A percentile compares a stretch with the other conserved stretches of the same genome.
Conservation (phyloP, 1,140 invertebrate species). For the Xylocopa sonorina region DNA sequence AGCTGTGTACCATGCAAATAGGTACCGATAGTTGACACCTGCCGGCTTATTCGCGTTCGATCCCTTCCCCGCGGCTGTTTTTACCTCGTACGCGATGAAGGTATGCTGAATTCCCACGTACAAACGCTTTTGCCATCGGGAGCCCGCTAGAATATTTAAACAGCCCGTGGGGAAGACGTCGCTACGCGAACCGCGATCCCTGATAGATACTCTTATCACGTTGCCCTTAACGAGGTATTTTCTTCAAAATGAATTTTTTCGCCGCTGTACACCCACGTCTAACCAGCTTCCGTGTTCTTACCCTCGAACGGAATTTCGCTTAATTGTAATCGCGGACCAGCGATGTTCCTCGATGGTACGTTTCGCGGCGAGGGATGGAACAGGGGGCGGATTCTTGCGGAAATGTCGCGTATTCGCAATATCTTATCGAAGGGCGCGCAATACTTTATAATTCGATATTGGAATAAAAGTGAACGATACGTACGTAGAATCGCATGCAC, state of each 20-base stretch:
- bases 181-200: not conserved
- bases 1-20: not conserved
- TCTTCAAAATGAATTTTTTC: not conserved
- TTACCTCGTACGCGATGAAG: not conserved
- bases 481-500: too few relatives aligned
- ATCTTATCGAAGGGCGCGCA: too few relatives aligned
- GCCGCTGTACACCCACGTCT: constrained; percentile 2
- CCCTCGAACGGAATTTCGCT: not conserved
- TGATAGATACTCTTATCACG: constrained; percentile 8
- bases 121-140: not conserved
- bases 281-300: not conserved
- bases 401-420: too few relatives aligned
- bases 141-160: not conserved
- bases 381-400: not conserved
- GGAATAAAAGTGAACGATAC: too few relatives aligned
- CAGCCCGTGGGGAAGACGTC: not conserved
- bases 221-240: constrained; percentile 13
- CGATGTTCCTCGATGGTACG: not conserved
- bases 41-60: not conserved
- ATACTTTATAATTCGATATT: too few relatives aligned
- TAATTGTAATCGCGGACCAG: not conserved
- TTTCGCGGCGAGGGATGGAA: not conserved
- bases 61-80: not conserved
- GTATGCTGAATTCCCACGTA: not conserved
- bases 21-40: not conserved